Base-by-base conservation (phyloP, 1,140 invertebrate genomes). In the Atta colombica region DNA sequence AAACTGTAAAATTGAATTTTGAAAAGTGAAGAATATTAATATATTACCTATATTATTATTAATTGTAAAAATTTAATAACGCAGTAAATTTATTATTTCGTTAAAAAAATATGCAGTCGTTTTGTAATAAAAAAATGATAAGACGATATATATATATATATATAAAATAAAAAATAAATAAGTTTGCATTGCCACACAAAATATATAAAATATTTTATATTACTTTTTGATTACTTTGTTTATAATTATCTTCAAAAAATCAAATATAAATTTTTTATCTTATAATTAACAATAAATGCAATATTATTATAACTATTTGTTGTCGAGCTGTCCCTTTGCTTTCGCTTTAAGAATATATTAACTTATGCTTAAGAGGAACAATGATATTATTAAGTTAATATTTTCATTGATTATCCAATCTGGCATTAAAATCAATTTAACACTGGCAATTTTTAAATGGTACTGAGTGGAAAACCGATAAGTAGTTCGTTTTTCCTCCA, bases 381-480 rank as follows among this genome's bases (percentile, higher is more conserved):
- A 80, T 21, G 58, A 8, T 71, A 25, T 81, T 71, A 39, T 72
- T 25, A 21, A 81, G 4, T 81, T 58, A 58, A 72, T 71, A 60
- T 69, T 81, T 12, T 5, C 78, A 39, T 35, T 51, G 7, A 16
- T 58, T 71, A 18, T 10, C 45, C 4, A 66, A 16, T 5, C 53
- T 28, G 35, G 53, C 35, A 45, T 71, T 45, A 45, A 81, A 35
- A 81, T 53, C 63, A 35, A 55, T 58, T 82, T 60, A 72, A 82
- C 39, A 18, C 58, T 39, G 31, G 14, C 49, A 3, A 80, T 68
- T 80, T 66, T 53, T 55, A 80, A 69, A 55, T 16, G 39, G 25
- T 25, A 49, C 68, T 60, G 58, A 74, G 18, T 49, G 78, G 28
- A 74, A 82, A 82, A 16, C 35, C 68, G 66, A 72, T 82, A 82